A percentile compares a stretch with the other conserved stretches of the same genome.
Conservation (phyloP, 1,140 invertebrate species). For the Eubasilissa regina region DNA sequence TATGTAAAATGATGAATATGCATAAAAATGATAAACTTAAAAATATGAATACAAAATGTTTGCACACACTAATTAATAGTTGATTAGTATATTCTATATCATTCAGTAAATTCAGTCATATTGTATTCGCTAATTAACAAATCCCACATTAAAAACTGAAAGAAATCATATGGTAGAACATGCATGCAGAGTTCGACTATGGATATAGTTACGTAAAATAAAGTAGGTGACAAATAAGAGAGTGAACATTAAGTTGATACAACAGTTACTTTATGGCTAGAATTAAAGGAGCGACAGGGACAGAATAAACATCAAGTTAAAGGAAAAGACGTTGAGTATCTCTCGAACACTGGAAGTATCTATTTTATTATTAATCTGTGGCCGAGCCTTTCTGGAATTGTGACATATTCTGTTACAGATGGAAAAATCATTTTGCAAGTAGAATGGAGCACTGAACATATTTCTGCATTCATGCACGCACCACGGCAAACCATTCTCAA, state of each 20-base stretch:
- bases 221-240: slow-evolving; percentile 53
- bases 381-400: not conserved
- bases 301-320: slow-evolving; percentile 46
- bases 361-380: slow-evolving; percentile 24
- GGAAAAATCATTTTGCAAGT: slow-evolving; percentile 10
- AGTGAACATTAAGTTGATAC: slow-evolving; percentile 59
- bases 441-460: slow-evolving; percentile 3
- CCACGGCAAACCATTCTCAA: slow-evolving; percentile 33
- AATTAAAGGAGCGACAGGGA: slow-evolving; percentile 44
- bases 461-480: slow-evolving; percentile 38
- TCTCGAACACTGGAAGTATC: slow-evolving; percentile 16
- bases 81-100: slow-evolving; percentile 49
- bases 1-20: slow-evolving; percentile 31
- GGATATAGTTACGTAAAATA: slow-evolving; percentile 47
- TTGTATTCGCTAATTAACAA: slow-evolving; percentile 55
- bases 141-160: slow-evolving; percentile 50
- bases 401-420: slow-evolving; percentile 19
- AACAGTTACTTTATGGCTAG: slow-evolving; percentile 51
- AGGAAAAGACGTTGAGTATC: slow-evolving; percentile 41
- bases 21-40: slow-evolving; percentile 29
- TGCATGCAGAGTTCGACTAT: slow-evolving; percentile 54
- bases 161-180: slow-evolving; percentile 48
- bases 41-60: slow-evolving; percentile 37
- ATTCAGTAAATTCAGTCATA: slow-evolving; percentile 58
- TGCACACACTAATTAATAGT: slow-evolving; percentile 39